Conservation (phyloP, 2,113 vertebrate species). For the Bos taurus region DNA sequence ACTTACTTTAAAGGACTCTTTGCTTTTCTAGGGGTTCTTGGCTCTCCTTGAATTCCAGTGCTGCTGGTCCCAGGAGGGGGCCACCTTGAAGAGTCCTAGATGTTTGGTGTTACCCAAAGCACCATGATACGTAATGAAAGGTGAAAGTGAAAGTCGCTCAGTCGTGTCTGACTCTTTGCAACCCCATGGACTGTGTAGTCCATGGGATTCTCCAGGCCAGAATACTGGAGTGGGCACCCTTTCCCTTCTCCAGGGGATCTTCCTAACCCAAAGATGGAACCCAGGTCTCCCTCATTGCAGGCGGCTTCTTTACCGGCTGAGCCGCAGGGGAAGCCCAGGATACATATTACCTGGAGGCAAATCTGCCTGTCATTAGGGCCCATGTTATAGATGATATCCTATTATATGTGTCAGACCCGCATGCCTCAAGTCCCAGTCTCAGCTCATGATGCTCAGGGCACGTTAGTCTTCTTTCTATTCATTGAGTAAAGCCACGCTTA, state of each 20-base stretch:
- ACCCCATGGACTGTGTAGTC: not conserved
- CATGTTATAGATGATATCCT: not conserved
- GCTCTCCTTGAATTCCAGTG: not conserved
- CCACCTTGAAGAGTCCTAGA: not conserved
- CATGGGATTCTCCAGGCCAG: not conserved
- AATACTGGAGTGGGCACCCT: not conserved
- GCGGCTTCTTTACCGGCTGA: not conserved
- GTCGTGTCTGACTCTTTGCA: not conserved
- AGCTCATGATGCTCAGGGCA: not conserved
- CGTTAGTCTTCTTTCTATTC: not conserved
- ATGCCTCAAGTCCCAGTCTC: not conserved
- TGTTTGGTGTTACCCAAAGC: not conserved
- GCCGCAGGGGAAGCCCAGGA: fast-evolving
- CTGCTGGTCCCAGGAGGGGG: not conserved
- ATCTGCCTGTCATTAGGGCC: not conserved
- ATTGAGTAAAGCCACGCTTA: not conserved
- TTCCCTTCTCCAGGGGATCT: not conserved
- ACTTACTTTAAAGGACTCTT: not conserved
- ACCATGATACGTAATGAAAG: not conserved
- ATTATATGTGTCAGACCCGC: not conserved
- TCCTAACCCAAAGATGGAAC: not conserved
- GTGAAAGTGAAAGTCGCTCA: not conserved
- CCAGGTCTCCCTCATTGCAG: not conserved
- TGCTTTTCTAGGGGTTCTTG: not conserved
- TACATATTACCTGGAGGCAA: not conserved